Base-by-base conservation (phyloP, 2,113 vertebrate genomes). In the Sylvietta virens region DNA sequence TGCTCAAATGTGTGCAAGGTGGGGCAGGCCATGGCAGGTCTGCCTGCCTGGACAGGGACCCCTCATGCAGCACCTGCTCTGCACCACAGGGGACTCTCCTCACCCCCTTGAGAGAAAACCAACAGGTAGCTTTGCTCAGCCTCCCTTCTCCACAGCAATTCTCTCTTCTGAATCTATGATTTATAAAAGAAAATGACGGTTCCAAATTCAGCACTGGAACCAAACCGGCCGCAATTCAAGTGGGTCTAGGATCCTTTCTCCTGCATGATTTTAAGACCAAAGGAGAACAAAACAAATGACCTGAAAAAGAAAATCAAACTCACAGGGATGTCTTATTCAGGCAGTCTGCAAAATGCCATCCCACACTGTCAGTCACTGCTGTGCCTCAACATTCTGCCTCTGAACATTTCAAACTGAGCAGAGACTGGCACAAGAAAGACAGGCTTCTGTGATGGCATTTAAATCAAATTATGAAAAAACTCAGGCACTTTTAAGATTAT, bases 1-100 rank as follows among this genome's bases (percentile, higher is more conserved):
- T 1, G 3, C 17, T 47, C n/a, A n/a, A 69, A n/a, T 0, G 35
- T 8, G 62, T 6, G 11, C 31, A 24, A 2, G 1, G 1, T 0
- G 1, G 15, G 54, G 45, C 33, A 50, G 40, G 58, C 9, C 19
- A 14, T 10, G 11, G 50, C 24, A 17, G 28, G 27, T 23, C 31
- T 5, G n/a, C 9, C 35, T 35, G 61, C 53, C 37, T 2, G 13
- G 19, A 22, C 42, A 61, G n/a, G 30, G 8, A 20, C 15, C 39
- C 22, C 33, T 39, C 6, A 0, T 23, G 10, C 35, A 33, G 48
- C 40, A 20, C 22, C 60, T 0, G 10, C 53, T 35, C 47, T 3
- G 57, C 66, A 48, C 77, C 48, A 1, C 1, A 0, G 0, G 13
- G 44, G 2, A 47, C 42, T 26, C 51, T 47, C 22, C 35, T 54